A percentile compares a stretch with the other conserved stretches of the same genome.
These are phyloP conservation scores for Pseudorhiza aurosa DNA, from an alignment of 30 jellyfish, hydroid and myxozoan genomes.

Conservation along the genomic window DNA sequence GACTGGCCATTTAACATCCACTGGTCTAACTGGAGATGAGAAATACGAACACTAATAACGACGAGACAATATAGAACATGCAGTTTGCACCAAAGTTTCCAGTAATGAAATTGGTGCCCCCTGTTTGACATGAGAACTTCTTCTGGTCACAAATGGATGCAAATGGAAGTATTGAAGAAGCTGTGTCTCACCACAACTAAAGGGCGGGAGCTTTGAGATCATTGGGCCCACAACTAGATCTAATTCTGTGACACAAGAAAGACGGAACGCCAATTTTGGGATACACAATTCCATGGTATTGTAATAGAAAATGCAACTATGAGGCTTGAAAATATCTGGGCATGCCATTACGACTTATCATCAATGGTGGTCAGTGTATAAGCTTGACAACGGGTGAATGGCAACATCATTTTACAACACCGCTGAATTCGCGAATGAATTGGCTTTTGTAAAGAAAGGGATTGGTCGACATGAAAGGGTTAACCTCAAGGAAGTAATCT, in stretches of 20 bases:
- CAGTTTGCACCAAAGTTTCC: no score
- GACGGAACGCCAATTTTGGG: not conserved
- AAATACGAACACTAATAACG: no score
- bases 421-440: not conserved
- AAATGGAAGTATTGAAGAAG: not conserved
- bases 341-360: not conserved
- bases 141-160: not conserved
- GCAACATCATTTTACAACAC: conserved; percentile 3
- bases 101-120: no score
- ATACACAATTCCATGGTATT: not conserved
- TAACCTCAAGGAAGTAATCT: conserved; percentile 41
- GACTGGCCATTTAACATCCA: no score
- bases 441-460: conserved; percentile 12
- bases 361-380: not conserved
- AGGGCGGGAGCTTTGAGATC: conserved; percentile 16
- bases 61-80: no score
- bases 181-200: conserved; percentile 13
- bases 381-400: conserved; percentile 1
- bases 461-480: not conserved
- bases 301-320: not conserved
- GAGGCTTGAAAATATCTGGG: not conserved
- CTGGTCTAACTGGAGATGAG: no score
- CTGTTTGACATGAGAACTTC: no score
- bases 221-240: conserved; percentile 6
- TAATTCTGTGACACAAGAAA: conserved; percentile 23